A percentile compares a stretch with the other conserved stretches of the same genome.
Evolutionary conservation across 2,797 vertebrate genomes (phyloP).

Genomic region (Morelia viridis): DNA sequence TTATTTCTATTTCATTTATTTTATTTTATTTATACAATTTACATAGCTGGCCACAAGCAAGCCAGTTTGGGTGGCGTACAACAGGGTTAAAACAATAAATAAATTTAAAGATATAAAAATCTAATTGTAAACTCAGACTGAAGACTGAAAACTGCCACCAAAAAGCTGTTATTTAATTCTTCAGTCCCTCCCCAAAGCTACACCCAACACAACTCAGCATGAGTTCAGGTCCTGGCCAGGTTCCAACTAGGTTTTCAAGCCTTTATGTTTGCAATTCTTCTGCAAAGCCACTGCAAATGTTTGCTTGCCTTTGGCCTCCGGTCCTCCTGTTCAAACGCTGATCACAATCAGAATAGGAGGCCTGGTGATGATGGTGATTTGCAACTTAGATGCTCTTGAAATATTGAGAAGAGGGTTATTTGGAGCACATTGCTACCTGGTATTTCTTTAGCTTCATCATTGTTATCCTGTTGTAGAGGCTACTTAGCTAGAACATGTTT

Average conservation of each 20-base stretch:
- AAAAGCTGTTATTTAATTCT: slow-evolving; percentile 62
- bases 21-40: no score
- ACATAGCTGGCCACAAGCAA: no score
- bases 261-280: slow-evolving; percentile 15
- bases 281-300: background rate
- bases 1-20: background rate
- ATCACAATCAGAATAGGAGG: background rate
- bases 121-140: slow-evolving; percentile 54
- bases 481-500: background rate
- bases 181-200: slow-evolving; percentile 57
- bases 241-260: slow-evolving; percentile 36
- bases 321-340: background rate
- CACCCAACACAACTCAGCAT: slow-evolving; percentile 18
- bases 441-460: background rate
- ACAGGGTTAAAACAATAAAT: no score
- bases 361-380: background rate
- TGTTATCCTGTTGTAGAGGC: no score
- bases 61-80: no score
- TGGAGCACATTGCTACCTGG: background rate
- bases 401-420: background rate
- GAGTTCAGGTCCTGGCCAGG: slow-evolving; percentile 44
- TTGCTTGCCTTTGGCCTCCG: slow-evolving; percentile 11
- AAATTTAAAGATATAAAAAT: no score
- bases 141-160: slow-evolving; percentile 57
- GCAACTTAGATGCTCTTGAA: background rate